Evolutionary conservation across 1,140 invertebrate genomes (phyloP).

Genomic region (Conopomorpha cramerella): DNA sequence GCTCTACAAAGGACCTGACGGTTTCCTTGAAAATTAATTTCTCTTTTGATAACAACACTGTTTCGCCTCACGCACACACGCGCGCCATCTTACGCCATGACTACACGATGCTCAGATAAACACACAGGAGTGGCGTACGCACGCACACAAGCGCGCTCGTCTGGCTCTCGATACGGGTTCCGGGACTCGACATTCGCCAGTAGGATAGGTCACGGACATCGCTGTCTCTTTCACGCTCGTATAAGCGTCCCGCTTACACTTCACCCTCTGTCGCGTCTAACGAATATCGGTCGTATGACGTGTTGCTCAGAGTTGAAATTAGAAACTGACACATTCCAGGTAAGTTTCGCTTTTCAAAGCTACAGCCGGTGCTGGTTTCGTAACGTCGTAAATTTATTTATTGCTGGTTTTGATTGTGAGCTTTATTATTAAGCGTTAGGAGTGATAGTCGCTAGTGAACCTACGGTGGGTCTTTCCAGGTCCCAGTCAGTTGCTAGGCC

Average conservation of each 20-base stretch:
- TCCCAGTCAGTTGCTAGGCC: conserved; percentile 16
- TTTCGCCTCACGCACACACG: too few species aligned
- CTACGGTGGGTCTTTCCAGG: conserved; percentile 30
- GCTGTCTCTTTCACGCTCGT: conserved; percentile 21
- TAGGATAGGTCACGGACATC: conserved; percentile 57
- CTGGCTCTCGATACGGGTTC: conserved; percentile 56
- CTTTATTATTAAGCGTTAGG: conserved; percentile 7
- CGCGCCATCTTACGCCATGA: too few species aligned
- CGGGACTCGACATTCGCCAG: conserved; percentile 55
- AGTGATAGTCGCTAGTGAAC: conserved; percentile 7
- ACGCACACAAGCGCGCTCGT: conserved; percentile 29
- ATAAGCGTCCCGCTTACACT: conserved; percentile 16
- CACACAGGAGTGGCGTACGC: too few species aligned
- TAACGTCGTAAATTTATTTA: conserved; percentile 13
- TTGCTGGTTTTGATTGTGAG: conserved; percentile 3
- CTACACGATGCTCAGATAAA: too few species aligned
- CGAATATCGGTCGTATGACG: conserved; percentile 16
- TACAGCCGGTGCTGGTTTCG: conserved; percentile 8
- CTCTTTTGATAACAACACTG: too few species aligned
- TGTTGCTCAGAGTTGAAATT: conserved; percentile 13
- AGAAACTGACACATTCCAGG: conserved; percentile 13
- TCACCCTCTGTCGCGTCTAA: conserved; percentile 6
- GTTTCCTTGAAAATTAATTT: too few species aligned
- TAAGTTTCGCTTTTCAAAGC: conserved; percentile 58
- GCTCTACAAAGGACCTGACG: too few species aligned